Evolutionary conservation across 23 tunicate genomes (phyloP), one percentile per base, ranked within the genome.

Genomic region (Phallusia fumigata): DNA sequence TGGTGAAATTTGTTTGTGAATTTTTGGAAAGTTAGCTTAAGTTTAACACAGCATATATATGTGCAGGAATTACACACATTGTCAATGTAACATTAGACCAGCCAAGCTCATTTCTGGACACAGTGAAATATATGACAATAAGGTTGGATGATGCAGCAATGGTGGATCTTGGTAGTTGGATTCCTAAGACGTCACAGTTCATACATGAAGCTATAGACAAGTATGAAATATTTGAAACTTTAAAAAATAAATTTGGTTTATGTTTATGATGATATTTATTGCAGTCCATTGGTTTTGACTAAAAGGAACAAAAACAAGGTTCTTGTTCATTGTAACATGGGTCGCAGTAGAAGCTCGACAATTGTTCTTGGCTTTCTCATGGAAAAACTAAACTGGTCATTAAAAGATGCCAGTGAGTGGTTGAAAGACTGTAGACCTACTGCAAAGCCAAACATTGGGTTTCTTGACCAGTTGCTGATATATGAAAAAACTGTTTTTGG

Each of bases 381-480:
- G 90, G 50, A 83, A 52, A 65, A 12, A 10, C 24, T 26, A 45
- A 35, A 53, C 3, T 79, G 84, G 88, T 81, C 98, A 8, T 78
- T 94, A 40, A 52, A 69, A 31, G 90, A 86, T 22, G 94, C 98
- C 32, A 64, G 90, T 74, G 85, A 82, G 34, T 86, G 82, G 82
- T 47, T 94, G 83, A 94, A 89, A 49, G 93, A 94, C 35, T 89
- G 98, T 52, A 77, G 98, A 52, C 88, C 88, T 26, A 89, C 93
- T 50, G 88, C 76, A 16, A 82, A 80, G 33, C 98, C 98, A 0
- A 94, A 94, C 64, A 53, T 81, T 31, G 98, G 95, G 6, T 94
- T 94, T 76, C 53, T 89, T 19, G 88, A 94, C 33, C 98, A 94
- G 58, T 73, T 94, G 33, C 77, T 94, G 76, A 30, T 19, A 10